Base-by-base conservation (phyloP, 2,888 invertebrate species). In the Acrocera orbiculus region DNA sequence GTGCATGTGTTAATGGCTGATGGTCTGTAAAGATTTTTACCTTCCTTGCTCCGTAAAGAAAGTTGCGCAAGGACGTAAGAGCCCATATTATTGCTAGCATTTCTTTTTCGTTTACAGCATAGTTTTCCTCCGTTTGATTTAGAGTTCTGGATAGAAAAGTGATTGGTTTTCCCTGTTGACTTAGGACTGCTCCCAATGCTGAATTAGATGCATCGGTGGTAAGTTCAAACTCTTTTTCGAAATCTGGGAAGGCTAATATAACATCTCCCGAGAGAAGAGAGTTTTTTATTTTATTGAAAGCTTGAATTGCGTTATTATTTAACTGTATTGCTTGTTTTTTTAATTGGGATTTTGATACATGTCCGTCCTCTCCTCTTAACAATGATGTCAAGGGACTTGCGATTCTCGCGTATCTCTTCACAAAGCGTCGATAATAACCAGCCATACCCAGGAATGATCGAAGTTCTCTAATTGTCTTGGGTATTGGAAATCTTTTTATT, bases 281-380 rank as follows among this genome's bases (percentile, higher is more conserved):
- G 10, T 29, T 33, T 26, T 34, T 33, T 4, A 37, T 13, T 30
- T 37, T 37, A n/a, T 26, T 9, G 16, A 31, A 31, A 11, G 35
- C 23, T 8, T 35, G n/a, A 10, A 27, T 10, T 16, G 20, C 35
- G 24, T 27, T 10, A 15, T 24, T 3, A 16, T 23, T 23, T 4
- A 35, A 23, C 8, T 11, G 9, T n/a, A 32, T 36, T 6, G 15
- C 5, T 32, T 32, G 32, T 7, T 27, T 36, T 32, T 36, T 32
- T 20, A 32, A 36, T 9, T 24, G 10, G 13, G 23, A 15, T 27
- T 36, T 36, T 15, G 28, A 28, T 29, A 28, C 32, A 13, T 16
- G 32, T 16, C 30, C 32, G n/a, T n/a, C n/a, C n/a, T n/a, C n/a
- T n/a, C n/a, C n/a, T n/a, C n/a, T n/a, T n/a, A n/a, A n/a, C n/a